Base-by-base conservation (phyloP, 1,140 invertebrate species). In the Magallana ariakensis region DNA sequence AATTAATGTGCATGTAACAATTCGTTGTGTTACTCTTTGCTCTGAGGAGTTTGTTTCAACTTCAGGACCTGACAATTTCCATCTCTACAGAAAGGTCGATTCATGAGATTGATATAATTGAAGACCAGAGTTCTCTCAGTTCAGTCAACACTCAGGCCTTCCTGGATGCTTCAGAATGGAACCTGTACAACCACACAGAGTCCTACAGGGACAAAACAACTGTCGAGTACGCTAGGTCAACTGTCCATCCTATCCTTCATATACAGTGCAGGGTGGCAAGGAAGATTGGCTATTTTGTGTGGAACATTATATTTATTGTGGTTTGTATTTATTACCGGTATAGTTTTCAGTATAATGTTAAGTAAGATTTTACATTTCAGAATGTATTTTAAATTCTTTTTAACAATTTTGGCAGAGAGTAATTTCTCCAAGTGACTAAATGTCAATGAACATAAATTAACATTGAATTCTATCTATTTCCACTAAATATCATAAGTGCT, bases 291-390 rank as follows among this genome's bases (percentile, higher is more conserved):
- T 93, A 91, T 83, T 93, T 92, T 86, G 75, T 92, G 1, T 93
- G 93, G 93, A 93, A 93, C 87, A 91, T 93, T 58, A 85, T 92
- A 26, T 90, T 93, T 56, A 93, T 93, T 85, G 90, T 93, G 87
- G 93, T 92, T 87, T 89, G 90, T 83, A 60, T 13, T 53, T 46
- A 80, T 80, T 80, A 13, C n/a, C n/a, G n/a, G n/a, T 19, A 46
- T n/a, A 46, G 2, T 46, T 46, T 46, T 46, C 33, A 46, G 33
- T 46, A 46, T 46, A 46, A 46, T 46, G 5, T 46, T 2, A 46
- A 46, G 33, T 46, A 46, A 46, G 5, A 46, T 46, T 46, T 46
- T 46, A 46, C 33, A 46, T 46, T 46, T 46, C 33, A 4, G 3
- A 4, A 46, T 46, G 5, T 46, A 46, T 46, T 46, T 46, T 46